Evolutionary conservation across 1,140 invertebrate species (phyloP), one percentile per base, ranked within the genome.

Genomic region (Adelges cooleyi): DNA sequence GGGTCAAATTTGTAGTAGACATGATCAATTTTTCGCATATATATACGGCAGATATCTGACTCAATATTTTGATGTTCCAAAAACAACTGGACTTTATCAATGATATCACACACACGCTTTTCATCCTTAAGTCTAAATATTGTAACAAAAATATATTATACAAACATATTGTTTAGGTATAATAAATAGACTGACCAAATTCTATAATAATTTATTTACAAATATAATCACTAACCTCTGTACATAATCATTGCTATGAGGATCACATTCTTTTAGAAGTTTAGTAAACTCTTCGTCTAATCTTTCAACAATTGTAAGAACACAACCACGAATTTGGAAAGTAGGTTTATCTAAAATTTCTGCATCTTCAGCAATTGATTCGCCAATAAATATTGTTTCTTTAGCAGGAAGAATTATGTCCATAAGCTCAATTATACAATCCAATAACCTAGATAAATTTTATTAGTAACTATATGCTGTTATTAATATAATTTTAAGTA

Each of bases 221-320:
- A 44, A n/a, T n/a, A n/a, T n/a, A n/a, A n/a, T n/a, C 50, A 44
- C 29, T 66, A 72, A 86, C 82, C 89, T 82, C 70, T 98, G 93
- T 0, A 99, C 92, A 76, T 99, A 99, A 77, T 99, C 95, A 71
- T 97, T 97, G 44, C 90, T 94, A 74, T 99, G 96, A 29, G 95
- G 95, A 82, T 99, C 97, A 71, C 87, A 88, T 75, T 94, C 92
- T 74, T 99, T 98, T 17, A 99, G 77, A 68, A 99, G 80, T 76
- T 98, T 99, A 4, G 84, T 93, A 71, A 98, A 98, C 75, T 99
- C 97, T 72, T 98, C 95, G 76, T 98, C 95, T 67, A 95, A 80
- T 67, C 92, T 80, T 73, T 98, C 95, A 0, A 97, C 84, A 13
- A 93, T 82, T 1, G 94, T 95, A 18, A 98, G 75, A 1, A 94